Base-by-base conservation (phyloP, 1,140 invertebrate genomes). In the Cotesia typhae region DNA sequence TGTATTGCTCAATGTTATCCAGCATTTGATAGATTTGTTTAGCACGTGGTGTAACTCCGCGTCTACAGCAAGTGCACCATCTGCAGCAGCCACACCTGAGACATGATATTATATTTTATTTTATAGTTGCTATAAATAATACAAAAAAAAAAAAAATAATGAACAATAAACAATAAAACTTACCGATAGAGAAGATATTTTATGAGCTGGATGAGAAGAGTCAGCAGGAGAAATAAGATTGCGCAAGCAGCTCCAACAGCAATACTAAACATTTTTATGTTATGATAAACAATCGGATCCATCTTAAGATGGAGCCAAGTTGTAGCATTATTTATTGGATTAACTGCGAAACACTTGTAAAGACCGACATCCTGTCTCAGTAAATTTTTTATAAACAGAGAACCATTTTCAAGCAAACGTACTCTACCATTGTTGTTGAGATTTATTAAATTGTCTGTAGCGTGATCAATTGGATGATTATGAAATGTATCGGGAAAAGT, bases 1-100 rank as follows among this genome's bases (percentile, higher is more conserved):
- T 96, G 84, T 96, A 96, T 67, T 92, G 92, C 83, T 97, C 95
- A 73, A 97, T 95, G 82, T 92, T 95, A 80, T 97, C 95, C 75
- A 96, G 85, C 91, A 95, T 93, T 70, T 91, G 91, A 79, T 93
- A 94, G 61, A 97, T 93, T 82, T 97, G 95, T 59, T 92, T 90
- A 6, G 93, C 91, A 63, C 93, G 89, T 3, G 94, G 93, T 6
- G 93, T 93, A 35, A 90, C 89, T 6, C 90, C 89, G 65, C 87
- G 85, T 70, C 88, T 88, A 78, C 94, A 95, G 81, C 91, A 92
- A 76, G 89, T 89, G 81, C 91, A 93, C 83, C 89, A 90, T 71
- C 86, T 88, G 51, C 80, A 77, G 75, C 85, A 88, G 78, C 90
- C 91, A 80, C 90, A 91, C 81, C 92, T 92, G 85, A 1, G 76